Conservation (phyloP, 2,797 vertebrate species). For the Muraenolepis orangiensis region DNA sequence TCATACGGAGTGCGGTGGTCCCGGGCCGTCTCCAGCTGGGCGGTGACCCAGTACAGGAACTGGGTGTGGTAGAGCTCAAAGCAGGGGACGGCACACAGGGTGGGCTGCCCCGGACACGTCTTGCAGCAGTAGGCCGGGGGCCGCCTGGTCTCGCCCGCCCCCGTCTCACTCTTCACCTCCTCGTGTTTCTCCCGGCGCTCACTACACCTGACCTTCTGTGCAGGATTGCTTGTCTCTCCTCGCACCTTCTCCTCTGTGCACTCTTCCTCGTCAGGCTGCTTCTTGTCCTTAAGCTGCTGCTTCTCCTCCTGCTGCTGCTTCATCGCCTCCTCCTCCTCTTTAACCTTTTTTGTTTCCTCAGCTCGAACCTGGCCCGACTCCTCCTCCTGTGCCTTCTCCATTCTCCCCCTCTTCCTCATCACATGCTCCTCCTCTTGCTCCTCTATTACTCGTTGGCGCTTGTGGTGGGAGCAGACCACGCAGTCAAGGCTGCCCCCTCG, state of each 20-base stretch:
- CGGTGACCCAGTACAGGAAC: conserved; percentile 53
- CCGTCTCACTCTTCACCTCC: conserved; percentile 18
- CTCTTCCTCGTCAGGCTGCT: not conserved
- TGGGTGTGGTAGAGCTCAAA: conserved; percentile 70
- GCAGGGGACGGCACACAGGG: conserved; percentile 67
- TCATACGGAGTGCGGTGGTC: not conserved
- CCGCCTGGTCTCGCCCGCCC: not conserved
- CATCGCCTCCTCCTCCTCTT: not conserved
- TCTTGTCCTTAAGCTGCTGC: not conserved
- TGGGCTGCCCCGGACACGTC: conserved; percentile 61
- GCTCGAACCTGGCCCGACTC: rapidly evolving
- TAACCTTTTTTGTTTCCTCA: not conserved
- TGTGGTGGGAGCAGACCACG: conserved; percentile 56
- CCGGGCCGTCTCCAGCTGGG: conserved; percentile 44
- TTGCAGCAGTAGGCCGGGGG: conserved; percentile 62
- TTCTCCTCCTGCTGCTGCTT: not conserved
- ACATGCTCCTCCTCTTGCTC: conserved; percentile 10
- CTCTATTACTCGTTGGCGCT: conserved; percentile 47
- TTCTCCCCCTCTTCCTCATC: not conserved
- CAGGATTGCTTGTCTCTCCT: not conserved
- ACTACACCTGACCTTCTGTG: not conserved
- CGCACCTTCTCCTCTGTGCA: not conserved
- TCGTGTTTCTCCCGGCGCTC: not conserved
- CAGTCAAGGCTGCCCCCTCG: conserved; percentile 47
- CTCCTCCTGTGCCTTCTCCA: not conserved